These are phyloP conservation scores for Autographa pulchrina DNA, from an alignment of 2,888 invertebrate species.

Conservation along the genomic window DNA sequence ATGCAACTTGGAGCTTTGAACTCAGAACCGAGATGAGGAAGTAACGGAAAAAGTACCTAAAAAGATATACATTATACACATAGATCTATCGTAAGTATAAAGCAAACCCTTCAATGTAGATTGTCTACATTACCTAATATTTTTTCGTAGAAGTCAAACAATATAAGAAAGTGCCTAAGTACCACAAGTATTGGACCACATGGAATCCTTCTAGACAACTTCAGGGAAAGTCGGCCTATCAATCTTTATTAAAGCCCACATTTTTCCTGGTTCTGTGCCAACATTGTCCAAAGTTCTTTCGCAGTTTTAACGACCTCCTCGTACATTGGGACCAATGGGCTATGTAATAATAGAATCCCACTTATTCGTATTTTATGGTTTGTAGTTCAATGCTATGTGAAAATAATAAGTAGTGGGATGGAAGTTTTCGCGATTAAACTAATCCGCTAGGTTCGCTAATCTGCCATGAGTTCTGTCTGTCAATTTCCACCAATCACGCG, in stretches of 20 bases:
- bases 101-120: not conserved
- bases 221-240: slow-evolving; percentile 40
- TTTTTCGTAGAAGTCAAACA: not conserved
- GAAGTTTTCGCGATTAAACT: too few species aligned
- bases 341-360: slow-evolving; percentile 35
- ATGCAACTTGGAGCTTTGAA: too few species aligned
- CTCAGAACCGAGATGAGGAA: too few species aligned
- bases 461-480: too few species aligned
- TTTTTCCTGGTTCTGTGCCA: slow-evolving; percentile 55
- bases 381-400: slow-evolving; percentile 6
- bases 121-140: not conserved
- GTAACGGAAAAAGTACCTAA: too few species aligned
- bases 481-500: too few species aligned
- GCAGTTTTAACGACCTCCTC: slow-evolving; percentile 31
- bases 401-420: not conserved
- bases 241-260: slow-evolving; percentile 47
- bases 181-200: slow-evolving; percentile 9
- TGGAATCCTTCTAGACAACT: slow-evolving; percentile 24
- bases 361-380: slow-evolving; percentile 35
- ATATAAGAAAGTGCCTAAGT: not conserved
- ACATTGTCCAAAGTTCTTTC: slow-evolving; percentile 50
- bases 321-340: slow-evolving; percentile 43
- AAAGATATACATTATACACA: too few species aligned
- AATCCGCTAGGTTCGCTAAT: too few species aligned
- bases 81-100: too few species aligned